Evolutionary conservation across 1,140 invertebrate species (phyloP), one percentile per base, ranked within the genome.

Genomic region (Lordiphosa collinella): DNA sequence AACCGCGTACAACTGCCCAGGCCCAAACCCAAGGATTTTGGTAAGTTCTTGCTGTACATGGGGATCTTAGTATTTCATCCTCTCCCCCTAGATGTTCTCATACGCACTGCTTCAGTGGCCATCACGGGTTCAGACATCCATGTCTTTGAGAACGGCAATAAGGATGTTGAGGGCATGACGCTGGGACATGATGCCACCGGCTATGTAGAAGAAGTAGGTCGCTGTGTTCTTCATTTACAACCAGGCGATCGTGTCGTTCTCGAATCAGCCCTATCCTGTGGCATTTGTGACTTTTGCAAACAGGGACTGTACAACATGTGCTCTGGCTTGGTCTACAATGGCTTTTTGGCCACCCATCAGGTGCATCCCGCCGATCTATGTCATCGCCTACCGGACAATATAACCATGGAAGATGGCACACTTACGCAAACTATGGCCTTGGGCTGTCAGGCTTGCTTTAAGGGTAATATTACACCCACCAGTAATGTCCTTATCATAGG

Each of bases 121-220:
- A 40, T 82, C 7, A 59, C 70, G 9, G 86, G 76, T 3, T 87
- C 85, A 0, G 85, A 87, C 38, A 78, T 87, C 14, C 86, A 87
- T 40, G 58, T 88, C 8, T 87, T 55, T 36, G 85, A 87, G 51
- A 87, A 76, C 37, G 49, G 79, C 11, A 60, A 54, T 16, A 10
- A 44, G 6, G 44, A 58, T 31, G 13, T 69, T 10, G 65, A 80
- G 6, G 56, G 50, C 1, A 82, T 87, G 37, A 68, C 79, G 0
- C 16, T 87, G 3, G 85, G 85, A 0, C 86, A 87, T 36, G 85
- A 87, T 50, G 86, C 85, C 22, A 74, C 85, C 1, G 85, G 85
- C 0, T 48, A 65, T 12, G 66, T 87, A 2, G 63, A 74, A 22
- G 52, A 86, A 16, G 46, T 87, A 4, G 85, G 85, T 1, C 32